phyloP scores from a whole-genome alignment of 1,140 invertebrate species.

The Drosophila nigromelanica region DNA sequence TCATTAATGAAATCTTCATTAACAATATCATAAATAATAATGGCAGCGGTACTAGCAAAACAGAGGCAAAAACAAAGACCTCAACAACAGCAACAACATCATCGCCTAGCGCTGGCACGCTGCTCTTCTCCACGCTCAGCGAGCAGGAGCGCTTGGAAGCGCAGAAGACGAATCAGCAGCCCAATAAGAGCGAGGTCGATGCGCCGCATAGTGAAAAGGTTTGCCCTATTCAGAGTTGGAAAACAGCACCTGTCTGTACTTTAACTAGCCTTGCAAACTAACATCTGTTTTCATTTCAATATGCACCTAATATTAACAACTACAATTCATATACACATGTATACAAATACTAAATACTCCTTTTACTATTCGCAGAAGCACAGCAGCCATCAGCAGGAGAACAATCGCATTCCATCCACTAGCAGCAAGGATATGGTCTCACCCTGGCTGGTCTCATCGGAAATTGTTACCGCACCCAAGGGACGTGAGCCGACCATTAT shows the following conservation, averaged over 20 bases:
- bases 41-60: slow-evolving; percentile 43
- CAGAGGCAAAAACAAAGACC: slow-evolving; percentile 51
- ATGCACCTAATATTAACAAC: slow-evolving; percentile 75
- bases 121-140: slow-evolving; percentile 86
- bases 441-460: slow-evolving; percentile 92
- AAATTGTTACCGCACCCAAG: slow-evolving; percentile 87
- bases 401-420: slow-evolving; percentile 76
- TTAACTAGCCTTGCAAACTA: slow-evolving; percentile 55
- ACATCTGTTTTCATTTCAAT: slow-evolving; percentile 50
- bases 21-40: slow-evolving; percentile 83
- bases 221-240: slow-evolving; percentile 47
- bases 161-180: slow-evolving; percentile 78
- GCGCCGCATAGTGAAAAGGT: slow-evolving; percentile 70
- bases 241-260: slow-evolving; percentile 56
- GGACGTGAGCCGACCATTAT: slow-evolving; percentile 89
- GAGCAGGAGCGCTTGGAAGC: slow-evolving; percentile 85
- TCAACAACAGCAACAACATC: slow-evolving; percentile 62
- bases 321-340: neutral
- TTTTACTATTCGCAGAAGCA: slow-evolving; percentile 80
- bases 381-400: slow-evolving; percentile 82
- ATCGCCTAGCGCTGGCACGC: slow-evolving; percentile 84
- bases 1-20: slow-evolving; percentile 83
- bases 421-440: slow-evolving; percentile 85
- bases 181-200: slow-evolving; percentile 64
- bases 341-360: slow-evolving; percentile 3